Percentiles rank a stretch among this genome's conserved stretches.
phyloP scores from a whole-genome alignment of 2,113 vertebrate genomes.

The Dunckerocampus dactyliophorus region DNA sequence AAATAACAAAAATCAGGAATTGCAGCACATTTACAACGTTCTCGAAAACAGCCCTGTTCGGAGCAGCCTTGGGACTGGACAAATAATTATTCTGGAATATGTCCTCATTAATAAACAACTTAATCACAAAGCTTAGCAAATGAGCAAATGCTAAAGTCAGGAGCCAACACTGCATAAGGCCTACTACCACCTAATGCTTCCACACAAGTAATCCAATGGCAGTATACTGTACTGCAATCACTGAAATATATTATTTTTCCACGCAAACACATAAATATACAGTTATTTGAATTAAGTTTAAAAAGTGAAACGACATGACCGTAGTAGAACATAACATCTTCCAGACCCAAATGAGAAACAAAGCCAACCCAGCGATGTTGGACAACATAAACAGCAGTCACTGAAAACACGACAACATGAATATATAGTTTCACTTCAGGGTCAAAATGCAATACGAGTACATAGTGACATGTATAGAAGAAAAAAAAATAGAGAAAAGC shows the following conservation, averaged over 20 bases:
- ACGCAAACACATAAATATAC: background rate
- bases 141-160: background rate
- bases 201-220: background rate
- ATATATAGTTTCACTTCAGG: background rate
- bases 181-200: background rate
- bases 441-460: conserved; percentile 7
- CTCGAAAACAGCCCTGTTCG: too few species aligned
- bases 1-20: background rate
- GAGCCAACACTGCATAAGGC: background rate
- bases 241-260: conserved; percentile 1
- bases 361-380: background rate
- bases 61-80: too few species aligned
- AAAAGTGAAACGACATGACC: background rate
- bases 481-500: background rate
- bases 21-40: background rate
- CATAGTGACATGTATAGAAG: background rate
- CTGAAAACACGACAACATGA: background rate
- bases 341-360: conserved; percentile 1
- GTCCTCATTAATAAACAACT: background rate
- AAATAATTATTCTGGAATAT: background rate
- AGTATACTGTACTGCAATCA: background rate
- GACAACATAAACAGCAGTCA: conserved; percentile 1
- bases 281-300: background rate
- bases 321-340: background rate
- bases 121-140: background rate